Evolutionary conservation across 2,113 vertebrate genomes (phyloP).

Genomic region (Pholis gunnellus): DNA sequence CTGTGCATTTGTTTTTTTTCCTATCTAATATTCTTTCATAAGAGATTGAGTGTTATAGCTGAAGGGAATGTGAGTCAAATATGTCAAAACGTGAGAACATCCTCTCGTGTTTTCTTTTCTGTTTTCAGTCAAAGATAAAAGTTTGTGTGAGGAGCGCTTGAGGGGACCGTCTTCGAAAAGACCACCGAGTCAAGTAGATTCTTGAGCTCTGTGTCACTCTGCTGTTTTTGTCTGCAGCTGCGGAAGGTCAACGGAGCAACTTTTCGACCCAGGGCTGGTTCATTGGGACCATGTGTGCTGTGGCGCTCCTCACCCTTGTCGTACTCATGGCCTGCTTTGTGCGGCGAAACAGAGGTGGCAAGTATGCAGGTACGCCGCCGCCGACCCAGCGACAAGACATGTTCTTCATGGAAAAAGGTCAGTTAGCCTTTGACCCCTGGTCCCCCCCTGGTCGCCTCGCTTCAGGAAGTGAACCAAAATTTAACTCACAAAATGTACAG

Average conservation of each 20-base stretch:
- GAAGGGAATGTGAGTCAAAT: slow-evolving; percentile 41
- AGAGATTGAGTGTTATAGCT: slow-evolving; percentile 10
- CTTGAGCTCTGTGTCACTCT: slow-evolving; percentile 40
- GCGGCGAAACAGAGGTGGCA: slow-evolving; percentile 92
- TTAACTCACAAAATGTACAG: neutral
- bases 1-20: slow-evolving; percentile 7
- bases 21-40: slow-evolving; percentile 33
- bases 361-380: slow-evolving; percentile 92
- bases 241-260: slow-evolving; percentile 76
- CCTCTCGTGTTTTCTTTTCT: slow-evolving; percentile 14
- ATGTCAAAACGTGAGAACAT: slow-evolving; percentile 6
- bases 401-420: slow-evolving; percentile 76
- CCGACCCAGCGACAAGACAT: slow-evolving; percentile 66
- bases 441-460: neutral
- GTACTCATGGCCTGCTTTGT: slow-evolving; percentile 91
- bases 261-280: slow-evolving; percentile 91
- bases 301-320: slow-evolving; percentile 90
- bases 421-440: slow-evolving; percentile 67
- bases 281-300: slow-evolving; percentile 93
- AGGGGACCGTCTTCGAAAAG: slow-evolving; percentile 21
- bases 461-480: slow-evolving; percentile 52
- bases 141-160: slow-evolving; percentile 31
- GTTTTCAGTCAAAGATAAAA: slow-evolving; percentile 33
- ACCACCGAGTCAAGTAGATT: neutral
- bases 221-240: slow-evolving; percentile 72